A percentile compares a stretch with the other conserved stretches of the same genome.
phyloP scores from a whole-genome alignment of 2,797 vertebrate species.

The Rhinichthys osculus region DNA sequence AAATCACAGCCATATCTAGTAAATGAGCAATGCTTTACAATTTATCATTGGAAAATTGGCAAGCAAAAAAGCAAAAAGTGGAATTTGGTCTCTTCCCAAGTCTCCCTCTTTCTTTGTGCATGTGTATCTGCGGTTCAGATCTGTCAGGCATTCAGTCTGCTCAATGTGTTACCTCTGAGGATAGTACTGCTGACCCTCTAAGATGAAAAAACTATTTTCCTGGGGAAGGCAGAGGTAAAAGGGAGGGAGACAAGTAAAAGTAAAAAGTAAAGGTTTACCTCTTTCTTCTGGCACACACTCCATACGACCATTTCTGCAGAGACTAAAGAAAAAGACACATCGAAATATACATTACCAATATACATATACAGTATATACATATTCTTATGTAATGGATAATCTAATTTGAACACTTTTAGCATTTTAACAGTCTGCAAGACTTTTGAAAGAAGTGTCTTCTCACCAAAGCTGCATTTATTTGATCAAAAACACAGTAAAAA shows the following conservation, averaged over 20 bases:
- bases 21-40: neutral
- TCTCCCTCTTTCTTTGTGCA: conserved; percentile 27
- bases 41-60: neutral
- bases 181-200: conserved; percentile 26
- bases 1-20: neutral
- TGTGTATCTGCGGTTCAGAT: conserved; percentile 32
- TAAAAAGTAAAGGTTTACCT: conserved; percentile 69
- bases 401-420: neutral
- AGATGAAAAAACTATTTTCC: conserved; percentile 16
- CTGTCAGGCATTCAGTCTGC: conserved; percentile 7
- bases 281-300: conserved; percentile 83
- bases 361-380: neutral
- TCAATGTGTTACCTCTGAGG: conserved; percentile 23
- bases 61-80: neutral
- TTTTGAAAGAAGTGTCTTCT: no score
- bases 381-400: neutral
- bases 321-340: conserved; percentile 65
- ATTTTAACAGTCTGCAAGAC: neutral
- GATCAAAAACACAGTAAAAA: neutral
- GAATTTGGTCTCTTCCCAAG: conserved; percentile 1
- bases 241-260: neutral
- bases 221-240: conserved; percentile 4
- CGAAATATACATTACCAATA: neutral
- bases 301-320: conserved; percentile 83
- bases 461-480: neutral